Percentiles rank a stretch among this genome's conserved stretches.
phyloP scores from a whole-genome alignment of 2,113 vertebrate genomes.

The Grammomys dolichurus region DNA sequence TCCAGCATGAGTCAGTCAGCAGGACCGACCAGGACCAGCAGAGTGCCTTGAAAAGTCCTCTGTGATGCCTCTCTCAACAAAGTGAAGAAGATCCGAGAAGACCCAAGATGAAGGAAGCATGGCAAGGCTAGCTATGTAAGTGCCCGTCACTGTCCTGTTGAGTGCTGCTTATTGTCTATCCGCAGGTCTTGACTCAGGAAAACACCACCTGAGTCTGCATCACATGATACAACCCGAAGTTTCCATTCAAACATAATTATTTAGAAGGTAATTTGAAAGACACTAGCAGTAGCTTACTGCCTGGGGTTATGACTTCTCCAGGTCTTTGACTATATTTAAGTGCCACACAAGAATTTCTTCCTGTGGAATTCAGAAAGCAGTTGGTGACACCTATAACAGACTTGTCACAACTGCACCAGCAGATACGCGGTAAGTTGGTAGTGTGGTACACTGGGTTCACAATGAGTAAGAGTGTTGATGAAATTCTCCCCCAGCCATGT shows the following conservation, averaged over 20 bases:
- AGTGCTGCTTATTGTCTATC: too few species aligned
- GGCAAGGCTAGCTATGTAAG: too few species aligned
- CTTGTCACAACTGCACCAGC: background rate
- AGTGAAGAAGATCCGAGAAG: too few species aligned
- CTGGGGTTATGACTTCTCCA: background rate
- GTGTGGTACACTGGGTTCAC: background rate
- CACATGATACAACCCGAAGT: too few species aligned
- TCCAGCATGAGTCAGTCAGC: too few species aligned
- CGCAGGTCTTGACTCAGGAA: too few species aligned
- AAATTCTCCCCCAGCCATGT: background rate
- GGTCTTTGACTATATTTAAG: background rate
- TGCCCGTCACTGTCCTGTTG: too few species aligned
- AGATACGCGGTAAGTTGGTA: background rate
- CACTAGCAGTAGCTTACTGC: background rate
- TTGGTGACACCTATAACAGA: background rate
- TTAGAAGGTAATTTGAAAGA: background rate
- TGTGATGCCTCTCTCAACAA: too few species aligned
- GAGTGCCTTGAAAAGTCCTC: too few species aligned
- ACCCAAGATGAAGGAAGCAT: too few species aligned
- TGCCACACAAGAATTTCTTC: background rate
- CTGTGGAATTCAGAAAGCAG: background rate
- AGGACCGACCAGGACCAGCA: too few species aligned
- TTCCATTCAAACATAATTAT: background rate
- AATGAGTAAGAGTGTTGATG: background rate
- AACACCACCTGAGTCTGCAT: too few species aligned